phyloP scores from a whole-genome alignment of 2,113 vertebrate genomes.

The Cygnus atratus region DNA sequence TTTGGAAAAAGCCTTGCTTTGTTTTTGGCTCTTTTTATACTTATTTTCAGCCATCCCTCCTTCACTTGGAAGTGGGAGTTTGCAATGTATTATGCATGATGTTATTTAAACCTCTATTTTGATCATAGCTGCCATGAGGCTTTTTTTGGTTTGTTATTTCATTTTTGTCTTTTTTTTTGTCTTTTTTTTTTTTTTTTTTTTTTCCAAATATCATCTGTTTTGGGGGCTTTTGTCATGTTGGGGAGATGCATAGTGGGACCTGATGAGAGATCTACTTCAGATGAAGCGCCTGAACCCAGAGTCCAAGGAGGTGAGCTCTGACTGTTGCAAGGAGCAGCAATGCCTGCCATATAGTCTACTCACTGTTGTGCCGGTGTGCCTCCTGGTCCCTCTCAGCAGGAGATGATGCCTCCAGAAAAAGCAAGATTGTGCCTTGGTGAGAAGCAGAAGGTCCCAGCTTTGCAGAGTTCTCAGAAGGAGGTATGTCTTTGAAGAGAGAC shows the following conservation, averaged over 20 bases:
- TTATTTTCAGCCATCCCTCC: slow-evolving; percentile 14
- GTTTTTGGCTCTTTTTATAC: slow-evolving; percentile 29
- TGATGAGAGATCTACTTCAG: background rate
- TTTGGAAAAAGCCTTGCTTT: slow-evolving; percentile 40
- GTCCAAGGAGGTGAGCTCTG: background rate
- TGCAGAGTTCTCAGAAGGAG: background rate
- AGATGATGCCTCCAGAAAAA: background rate
- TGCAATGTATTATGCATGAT: slow-evolving; percentile 51
- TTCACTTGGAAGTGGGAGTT: background rate
- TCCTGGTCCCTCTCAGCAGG: background rate
- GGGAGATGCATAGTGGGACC: background rate
- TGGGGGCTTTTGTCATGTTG: background rate
- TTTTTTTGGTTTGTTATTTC: background rate
- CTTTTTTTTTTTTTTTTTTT: background rate
- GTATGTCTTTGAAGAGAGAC: background rate
- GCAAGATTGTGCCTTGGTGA: background rate
- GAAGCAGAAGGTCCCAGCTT: background rate
- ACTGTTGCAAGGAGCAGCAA: background rate
- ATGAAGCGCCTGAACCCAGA: background rate
- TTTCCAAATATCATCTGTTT: background rate
- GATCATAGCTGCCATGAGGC: background rate
- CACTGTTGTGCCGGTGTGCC: background rate
- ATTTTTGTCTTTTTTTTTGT: background rate
- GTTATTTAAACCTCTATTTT: slow-evolving; percentile 31
- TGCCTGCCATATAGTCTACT: background rate